Evolutionary conservation across 2,797 vertebrate species (phyloP), one percentile per base, ranked within the genome.

Genomic region (Onychomys leucogaster): DNA sequence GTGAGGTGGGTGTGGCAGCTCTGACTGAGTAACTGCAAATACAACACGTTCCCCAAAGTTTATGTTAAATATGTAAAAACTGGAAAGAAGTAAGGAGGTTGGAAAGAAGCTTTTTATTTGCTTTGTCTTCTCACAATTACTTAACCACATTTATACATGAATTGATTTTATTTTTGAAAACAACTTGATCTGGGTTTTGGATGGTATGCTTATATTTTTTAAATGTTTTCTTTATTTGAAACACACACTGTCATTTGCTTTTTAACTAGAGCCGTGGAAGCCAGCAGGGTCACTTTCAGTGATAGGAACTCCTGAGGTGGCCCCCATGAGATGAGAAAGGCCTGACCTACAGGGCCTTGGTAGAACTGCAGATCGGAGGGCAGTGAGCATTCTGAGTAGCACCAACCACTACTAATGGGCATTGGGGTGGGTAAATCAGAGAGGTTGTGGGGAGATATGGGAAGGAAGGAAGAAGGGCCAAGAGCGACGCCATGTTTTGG

Each of bases 161-260:
- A 75, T 82, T 94, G 76, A 65, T 90, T 89, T 76, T 82, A 27
- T 80, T 94, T 69, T 84, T 65, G 73, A 86, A 67, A 67, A 89
- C 77, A 91, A 29, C 10, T 77, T 84, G 59, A 75, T 83, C 57
- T 55, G 32, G 27, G 23, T 52, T 32, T 57, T 77, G 27, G 4
- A 46, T 63, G 27, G 19, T 81, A 59, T 77, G 27, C 29, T 77
- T 34, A 84, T 43, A 71, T 61, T 11, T 91, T 88, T 90, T 59
- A 73, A 82, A 43, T 57, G n/a, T 17, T 77, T 75, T 63, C 12
- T 59, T 0, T 92, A 14, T 90, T 87, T 92, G 43, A 96, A 93
- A 81, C 78, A 87, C 43, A 16, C 52, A 69, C 73, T 91, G 8
- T 46, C 14, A 43, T 65, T 73, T 86, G 65, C 89, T 94, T n/a